Evolutionary conservation across 2,888 invertebrate genomes (phyloP), one percentile per base, ranked within the genome.

Genomic region (Actias luna): DNA sequence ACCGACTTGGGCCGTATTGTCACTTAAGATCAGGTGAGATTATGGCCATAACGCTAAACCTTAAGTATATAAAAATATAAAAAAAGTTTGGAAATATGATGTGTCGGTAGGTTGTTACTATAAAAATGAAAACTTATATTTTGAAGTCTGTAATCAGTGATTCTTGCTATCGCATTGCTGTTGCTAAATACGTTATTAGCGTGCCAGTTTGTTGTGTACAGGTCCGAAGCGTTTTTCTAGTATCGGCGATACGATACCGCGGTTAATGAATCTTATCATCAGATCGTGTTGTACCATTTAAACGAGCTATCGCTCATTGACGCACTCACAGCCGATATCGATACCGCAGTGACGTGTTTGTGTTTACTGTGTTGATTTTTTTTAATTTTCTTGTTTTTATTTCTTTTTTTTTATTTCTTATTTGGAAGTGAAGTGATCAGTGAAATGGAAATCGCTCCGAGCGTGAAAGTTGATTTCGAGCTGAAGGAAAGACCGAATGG

Each of bases 281-380:
- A 72, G 88, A 88, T 50, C 46, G 46, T 87, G 87, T 75, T 67
- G 59, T 64, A 50, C 62, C 71, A 68, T 76, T 80, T 75, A 78
- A 75, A 72, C 77, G 61, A 70, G 81, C 76, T 88, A 88, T 88
- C 87, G 68, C 31, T 55, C 80, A 85, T 88, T 89, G 89, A 90
- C 89, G 89, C 89, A 88, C 84, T 85, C 67, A 74, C 10, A 7
- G 46, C 33, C 59, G 62, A 63, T 59, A 29, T 42, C 52, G 33
- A 36, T 22, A n/a, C 25, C 27, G 33, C 18, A 31, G 14, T 25
- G 62, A 46, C 58, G 18, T 25, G 35, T n/a, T n/a, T n/a, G n/a
- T 50, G 35, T 25, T 35, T 63, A 7, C n/a, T 22, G 4, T 25
- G 55, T 42, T 57, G 5, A 33, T 58, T 55, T n/a, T 35, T 46